Conservation (phyloP, 2,797 vertebrate species). For the Mormyrops boulengeri region DNA sequence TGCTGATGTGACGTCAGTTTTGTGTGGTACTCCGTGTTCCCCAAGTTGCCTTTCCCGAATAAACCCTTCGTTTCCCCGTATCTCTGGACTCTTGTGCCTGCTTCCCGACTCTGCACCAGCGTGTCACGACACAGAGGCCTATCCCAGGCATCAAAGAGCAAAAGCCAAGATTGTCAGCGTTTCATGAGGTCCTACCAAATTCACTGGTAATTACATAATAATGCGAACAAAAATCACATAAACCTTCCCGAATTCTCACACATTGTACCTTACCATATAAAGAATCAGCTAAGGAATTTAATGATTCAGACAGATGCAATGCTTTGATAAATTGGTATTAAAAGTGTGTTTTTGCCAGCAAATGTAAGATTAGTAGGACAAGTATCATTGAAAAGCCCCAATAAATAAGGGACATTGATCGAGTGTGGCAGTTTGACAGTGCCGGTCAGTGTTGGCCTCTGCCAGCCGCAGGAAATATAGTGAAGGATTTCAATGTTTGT, state of each 20-base stretch:
- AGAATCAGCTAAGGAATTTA: not conserved
- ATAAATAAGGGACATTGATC: not conserved
- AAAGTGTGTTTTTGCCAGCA: not conserved
- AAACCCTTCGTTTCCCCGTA: not conserved
- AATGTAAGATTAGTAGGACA: not conserved
- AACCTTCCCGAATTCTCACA: not conserved
- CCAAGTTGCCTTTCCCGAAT: not conserved
- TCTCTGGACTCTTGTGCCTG: not conserved
- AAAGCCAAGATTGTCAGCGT: not conserved
- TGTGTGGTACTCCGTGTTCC: not conserved
- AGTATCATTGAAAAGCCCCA: not conserved
- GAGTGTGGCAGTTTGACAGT: not conserved
- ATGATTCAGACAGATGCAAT: constrained; percentile 1
- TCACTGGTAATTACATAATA: not conserved
- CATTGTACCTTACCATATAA: not conserved
- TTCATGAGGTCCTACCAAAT: not conserved
- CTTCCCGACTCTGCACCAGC: not conserved
- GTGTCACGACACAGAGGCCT: not conserved
- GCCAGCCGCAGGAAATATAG: not conserved
- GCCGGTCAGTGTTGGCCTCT: not conserved
- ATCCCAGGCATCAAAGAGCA: not conserved
- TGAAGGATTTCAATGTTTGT: not conserved
- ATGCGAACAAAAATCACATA: not conserved
- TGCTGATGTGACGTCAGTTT: not conserved
- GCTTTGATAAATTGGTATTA: not conserved